phyloP scores from a whole-genome alignment of 2,113 vertebrate species.

The Turdus rufiventris region DNA sequence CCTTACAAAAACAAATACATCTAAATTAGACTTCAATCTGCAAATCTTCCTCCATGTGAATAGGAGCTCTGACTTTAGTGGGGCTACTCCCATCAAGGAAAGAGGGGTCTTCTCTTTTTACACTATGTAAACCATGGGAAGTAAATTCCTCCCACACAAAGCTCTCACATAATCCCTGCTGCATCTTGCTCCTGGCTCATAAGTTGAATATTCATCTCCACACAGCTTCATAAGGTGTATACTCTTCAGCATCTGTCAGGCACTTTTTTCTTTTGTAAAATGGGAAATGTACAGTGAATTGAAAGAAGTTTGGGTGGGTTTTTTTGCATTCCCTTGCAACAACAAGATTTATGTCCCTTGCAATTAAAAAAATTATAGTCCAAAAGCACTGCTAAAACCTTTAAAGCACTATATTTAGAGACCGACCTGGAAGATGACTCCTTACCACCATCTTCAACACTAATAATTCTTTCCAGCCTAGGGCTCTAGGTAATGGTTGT shows the following conservation, averaged over 20 bases:
- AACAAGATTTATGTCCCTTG: not conserved
- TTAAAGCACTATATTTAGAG: slow-evolving; percentile 9
- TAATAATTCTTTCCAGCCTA: slow-evolving; percentile 23
- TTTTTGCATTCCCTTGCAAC: slow-evolving; percentile 1
- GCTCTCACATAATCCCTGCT: not conserved
- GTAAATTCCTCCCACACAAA: slow-evolving; percentile 40
- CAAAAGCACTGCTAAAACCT: not conserved
- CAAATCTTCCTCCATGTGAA: not conserved
- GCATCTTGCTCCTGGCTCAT: not conserved
- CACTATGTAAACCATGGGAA: not conserved
- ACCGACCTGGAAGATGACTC: not conserved
- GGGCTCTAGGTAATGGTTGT: not conserved
- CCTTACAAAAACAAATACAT: slow-evolving; percentile 17
- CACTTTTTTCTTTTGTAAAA: not conserved
- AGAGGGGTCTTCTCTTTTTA: slow-evolving; percentile 26
- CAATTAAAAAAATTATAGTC: slow-evolving; percentile 32
- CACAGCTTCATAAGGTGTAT: not conserved
- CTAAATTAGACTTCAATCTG: not conserved
- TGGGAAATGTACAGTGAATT: not conserved
- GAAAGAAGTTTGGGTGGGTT: not conserved
- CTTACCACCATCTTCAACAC: not conserved
- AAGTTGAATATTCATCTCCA: slow-evolving; percentile 15
- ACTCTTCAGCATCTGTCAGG: not conserved
- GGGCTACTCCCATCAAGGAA: not conserved
- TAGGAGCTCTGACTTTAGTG: not conserved